phyloP scores from a whole-genome alignment of 53 echinoderm and acorn worm genomes.

The Astropecten irregularis region DNA sequence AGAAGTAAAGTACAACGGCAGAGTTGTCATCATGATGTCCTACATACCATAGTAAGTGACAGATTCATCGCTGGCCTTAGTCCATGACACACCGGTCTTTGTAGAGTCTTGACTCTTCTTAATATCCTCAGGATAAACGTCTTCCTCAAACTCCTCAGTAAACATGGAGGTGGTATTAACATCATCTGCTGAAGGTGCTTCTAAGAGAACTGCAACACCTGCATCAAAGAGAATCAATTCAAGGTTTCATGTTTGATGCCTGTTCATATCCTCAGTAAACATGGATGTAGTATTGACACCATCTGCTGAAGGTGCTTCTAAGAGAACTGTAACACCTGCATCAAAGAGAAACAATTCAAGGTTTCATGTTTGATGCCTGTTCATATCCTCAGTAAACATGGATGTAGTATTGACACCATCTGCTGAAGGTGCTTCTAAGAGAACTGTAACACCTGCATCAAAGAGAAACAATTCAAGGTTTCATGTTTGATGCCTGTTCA shows the following conservation, averaged over 20 bases:
- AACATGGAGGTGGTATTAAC: constrained; percentile 41
- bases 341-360: no score
- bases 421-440: constrained; percentile 29
- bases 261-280: no score
- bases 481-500: no score
- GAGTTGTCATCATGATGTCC: neutral
- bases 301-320: constrained; percentile 32
- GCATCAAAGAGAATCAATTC: no score
- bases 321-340: constrained; percentile 52
- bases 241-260: no score
- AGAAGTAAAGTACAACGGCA: neutral
- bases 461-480: no score
- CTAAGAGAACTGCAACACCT: constrained; percentile 57
- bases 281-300: constrained; percentile 31
- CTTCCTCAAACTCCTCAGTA: constrained; percentile 20
- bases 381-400: no score
- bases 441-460: no score
- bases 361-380: no score
- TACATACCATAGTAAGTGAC: constrained; percentile 31
- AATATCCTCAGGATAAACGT: neutral
- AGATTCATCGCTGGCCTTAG: constrained; percentile 26
- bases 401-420: constrained; percentile 27
- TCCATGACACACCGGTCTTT: constrained; percentile 38
- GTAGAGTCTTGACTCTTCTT: constrained; percentile 26
- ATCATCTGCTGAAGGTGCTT: constrained; percentile 31